phyloP scores from a whole-genome alignment of 2,113 vertebrate genomes.

The Prinia subflava region DNA sequence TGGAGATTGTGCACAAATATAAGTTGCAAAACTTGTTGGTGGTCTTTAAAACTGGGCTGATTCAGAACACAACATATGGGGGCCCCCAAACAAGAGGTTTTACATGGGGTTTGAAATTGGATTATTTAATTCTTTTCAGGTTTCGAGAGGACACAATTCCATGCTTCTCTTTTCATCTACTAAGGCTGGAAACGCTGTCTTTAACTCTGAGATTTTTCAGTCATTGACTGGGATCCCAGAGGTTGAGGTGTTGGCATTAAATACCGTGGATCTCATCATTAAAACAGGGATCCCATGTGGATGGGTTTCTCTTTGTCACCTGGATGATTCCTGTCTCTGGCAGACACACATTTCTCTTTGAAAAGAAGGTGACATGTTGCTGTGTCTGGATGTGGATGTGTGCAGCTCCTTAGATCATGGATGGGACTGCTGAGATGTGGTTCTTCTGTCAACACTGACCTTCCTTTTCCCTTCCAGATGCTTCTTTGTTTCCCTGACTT shows the following conservation, averaged over 20 bases:
- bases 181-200: neutral
- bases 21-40: neutral
- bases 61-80: neutral
- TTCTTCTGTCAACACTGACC: neutral
- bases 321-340: neutral
- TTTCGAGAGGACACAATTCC: neutral
- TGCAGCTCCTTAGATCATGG: neutral
- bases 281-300: neutral
- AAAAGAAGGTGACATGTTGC: neutral
- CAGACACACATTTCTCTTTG: neutral
- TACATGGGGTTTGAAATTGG: neutral
- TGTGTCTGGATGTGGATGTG: neutral
- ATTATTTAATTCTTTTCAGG: neutral
- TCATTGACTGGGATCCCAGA: neutral
- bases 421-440: neutral
- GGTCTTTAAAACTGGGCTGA: neutral
- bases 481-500: neutral
- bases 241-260: neutral
- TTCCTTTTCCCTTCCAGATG: neutral
- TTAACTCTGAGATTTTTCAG: neutral
- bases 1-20: neutral
- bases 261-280: neutral
- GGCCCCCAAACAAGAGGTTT: neutral
- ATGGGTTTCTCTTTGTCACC: neutral
- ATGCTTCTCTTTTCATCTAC: neutral